A percentile compares a stretch with the other conserved stretches of the same genome.
Conservation (phyloP, 2,797 vertebrate genomes). For the Pseudochromis fuscus region DNA sequence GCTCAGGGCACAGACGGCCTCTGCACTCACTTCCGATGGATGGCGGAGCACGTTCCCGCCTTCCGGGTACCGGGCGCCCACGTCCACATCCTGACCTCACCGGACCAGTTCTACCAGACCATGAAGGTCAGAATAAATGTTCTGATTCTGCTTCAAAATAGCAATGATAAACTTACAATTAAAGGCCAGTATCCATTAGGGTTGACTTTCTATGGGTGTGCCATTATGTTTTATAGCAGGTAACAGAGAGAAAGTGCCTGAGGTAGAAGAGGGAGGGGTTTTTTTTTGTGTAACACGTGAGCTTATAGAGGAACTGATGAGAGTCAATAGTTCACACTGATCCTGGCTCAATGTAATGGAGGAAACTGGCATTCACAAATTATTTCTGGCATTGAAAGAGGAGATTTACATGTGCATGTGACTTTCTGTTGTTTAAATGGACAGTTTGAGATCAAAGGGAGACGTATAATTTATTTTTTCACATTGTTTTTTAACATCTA, state of each 20-base stretch:
- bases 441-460: not conserved
- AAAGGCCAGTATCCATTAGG: conserved; percentile 84
- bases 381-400: too few species aligned
- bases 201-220: too few species aligned
- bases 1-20: conserved; percentile 84
- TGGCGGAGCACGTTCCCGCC: conserved; percentile 92
- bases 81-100: conserved; percentile 90
- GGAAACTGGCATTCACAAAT: too few species aligned
- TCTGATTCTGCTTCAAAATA: conserved; percentile 40
- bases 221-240: too few species aligned
- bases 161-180: too few species aligned
- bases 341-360: too few species aligned
- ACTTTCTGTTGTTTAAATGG: too few species aligned
- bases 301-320: too few species aligned
- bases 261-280: not conserved
- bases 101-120: conserved; percentile 92
- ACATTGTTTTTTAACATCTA: not conserved
- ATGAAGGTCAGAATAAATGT: conserved; percentile 87
- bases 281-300: not conserved
- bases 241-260: not conserved
- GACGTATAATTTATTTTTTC: not conserved
- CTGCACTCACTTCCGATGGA: conserved; percentile 89
- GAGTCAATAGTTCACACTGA: too few species aligned
- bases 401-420: too few species aligned
- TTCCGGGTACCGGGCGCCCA: conserved; percentile 90